phyloP scores from a whole-genome alignment of 2,888 invertebrate species.

The Brachypalpus laphriformis region DNA sequence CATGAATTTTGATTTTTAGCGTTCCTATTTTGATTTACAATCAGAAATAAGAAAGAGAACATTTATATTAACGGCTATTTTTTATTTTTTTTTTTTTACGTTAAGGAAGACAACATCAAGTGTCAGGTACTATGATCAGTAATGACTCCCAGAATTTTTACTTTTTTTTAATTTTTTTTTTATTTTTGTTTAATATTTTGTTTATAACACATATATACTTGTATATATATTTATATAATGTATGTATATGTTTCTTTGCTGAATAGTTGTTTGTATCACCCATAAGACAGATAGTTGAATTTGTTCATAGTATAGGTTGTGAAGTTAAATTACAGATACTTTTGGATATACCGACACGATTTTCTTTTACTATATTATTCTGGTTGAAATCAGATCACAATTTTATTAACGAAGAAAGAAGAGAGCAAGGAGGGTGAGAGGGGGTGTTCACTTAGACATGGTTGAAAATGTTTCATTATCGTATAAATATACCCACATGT shows the following conservation, averaged over 20 bases:
- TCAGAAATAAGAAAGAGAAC: slow-evolving; percentile 9
- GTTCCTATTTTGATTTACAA: background rate
- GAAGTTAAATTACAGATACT: too few species aligned
- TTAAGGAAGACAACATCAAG: slow-evolving; percentile 72
- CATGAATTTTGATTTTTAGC: slow-evolving; percentile 4
- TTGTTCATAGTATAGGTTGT: background rate
- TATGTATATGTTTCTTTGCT: slow-evolving; percentile 15
- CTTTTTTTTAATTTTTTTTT: slow-evolving; percentile 1
- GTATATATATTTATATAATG: slow-evolving; percentile 15
- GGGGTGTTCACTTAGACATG: background rate
- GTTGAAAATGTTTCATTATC: background rate
- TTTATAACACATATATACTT: slow-evolving; percentile 9
- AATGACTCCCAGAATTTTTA: slow-evolving; percentile 64
- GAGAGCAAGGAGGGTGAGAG: background rate
- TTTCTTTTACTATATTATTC: background rate
- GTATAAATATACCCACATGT: background rate
- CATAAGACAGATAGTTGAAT: slow-evolving; percentile 1
- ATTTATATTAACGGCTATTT: slow-evolving; percentile 34
- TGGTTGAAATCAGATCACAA: slow-evolving; percentile 24
- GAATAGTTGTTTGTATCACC: slow-evolving; percentile 28
- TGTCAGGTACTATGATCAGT: slow-evolving; percentile 71
- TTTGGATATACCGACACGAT: background rate
- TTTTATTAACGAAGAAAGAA: background rate
- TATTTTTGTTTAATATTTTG: slow-evolving; percentile 17
- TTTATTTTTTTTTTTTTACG: slow-evolving; percentile 22